These are phyloP conservation scores for Scaptomyza parva DNA, from an alignment of 2,888 invertebrate species.

Conservation along the genomic window DNA sequence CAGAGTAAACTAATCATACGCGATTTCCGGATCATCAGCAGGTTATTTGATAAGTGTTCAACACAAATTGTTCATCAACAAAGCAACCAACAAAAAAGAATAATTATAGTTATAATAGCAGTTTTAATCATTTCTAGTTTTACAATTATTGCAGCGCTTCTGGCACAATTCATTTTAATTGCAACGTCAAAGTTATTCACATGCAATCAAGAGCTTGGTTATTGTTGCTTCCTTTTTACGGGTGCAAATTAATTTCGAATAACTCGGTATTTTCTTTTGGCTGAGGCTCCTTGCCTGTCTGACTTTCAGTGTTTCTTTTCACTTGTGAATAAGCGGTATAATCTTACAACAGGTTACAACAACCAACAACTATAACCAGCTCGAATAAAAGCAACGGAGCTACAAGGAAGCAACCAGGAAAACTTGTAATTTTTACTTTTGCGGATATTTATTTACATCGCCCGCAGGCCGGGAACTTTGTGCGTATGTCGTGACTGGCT, in stretches of 20 bases:
- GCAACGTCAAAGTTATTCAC: slow-evolving; percentile 45
- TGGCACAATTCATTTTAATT: slow-evolving; percentile 29
- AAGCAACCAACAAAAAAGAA: background rate
- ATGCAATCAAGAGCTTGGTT: slow-evolving; percentile 13
- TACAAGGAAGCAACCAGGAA: slow-evolving; percentile 1
- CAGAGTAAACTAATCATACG: slow-evolving; percentile 56
- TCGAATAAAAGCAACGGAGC: background rate
- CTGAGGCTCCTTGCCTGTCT: slow-evolving; percentile 3
- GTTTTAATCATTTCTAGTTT: slow-evolving; percentile 6
- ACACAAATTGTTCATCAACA: slow-evolving; percentile 11
- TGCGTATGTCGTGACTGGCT: slow-evolving; percentile 53
- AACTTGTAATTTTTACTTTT: slow-evolving; percentile 15
- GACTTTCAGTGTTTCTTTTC: background rate
- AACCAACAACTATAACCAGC: background rate
- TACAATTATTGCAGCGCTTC: slow-evolving; percentile 46
- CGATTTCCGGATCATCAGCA: slow-evolving; percentile 25
- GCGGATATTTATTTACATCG: slow-evolving; percentile 40
- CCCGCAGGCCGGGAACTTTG: slow-evolving; percentile 38
- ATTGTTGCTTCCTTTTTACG: background rate
- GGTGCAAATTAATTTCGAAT: slow-evolving; percentile 22
- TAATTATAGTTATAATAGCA: background rate
- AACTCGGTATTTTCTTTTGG: slow-evolving; percentile 1
- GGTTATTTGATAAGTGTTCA: slow-evolving; percentile 29
- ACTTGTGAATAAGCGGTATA: slow-evolving; percentile 8
- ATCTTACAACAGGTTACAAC: slow-evolving; percentile 16